Percentiles rank a stretch among this genome's conserved stretches.
Evolutionary conservation across 2,113 vertebrate species (phyloP).

Genomic region (Prionailurus bengalensis): DNA sequence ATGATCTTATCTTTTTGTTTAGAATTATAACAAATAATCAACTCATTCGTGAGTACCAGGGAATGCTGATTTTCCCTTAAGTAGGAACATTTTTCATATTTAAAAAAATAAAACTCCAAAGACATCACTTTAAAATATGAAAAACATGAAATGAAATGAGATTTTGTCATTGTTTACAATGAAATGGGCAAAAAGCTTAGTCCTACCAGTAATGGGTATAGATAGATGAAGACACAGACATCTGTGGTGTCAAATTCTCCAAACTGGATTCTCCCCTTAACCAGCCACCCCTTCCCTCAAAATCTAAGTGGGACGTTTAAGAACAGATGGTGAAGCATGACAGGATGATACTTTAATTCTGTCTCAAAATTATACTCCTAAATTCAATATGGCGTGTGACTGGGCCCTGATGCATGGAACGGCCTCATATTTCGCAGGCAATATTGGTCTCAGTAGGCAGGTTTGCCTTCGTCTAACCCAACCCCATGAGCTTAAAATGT

Average conservation of each 20-base stretch:
- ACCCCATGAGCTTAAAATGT: neutral
- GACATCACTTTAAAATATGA: neutral
- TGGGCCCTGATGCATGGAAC: neutral
- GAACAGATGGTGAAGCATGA: neutral
- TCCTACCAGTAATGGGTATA: neutral
- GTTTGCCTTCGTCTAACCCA: neutral
- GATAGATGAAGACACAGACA: neutral
- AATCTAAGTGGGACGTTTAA: neutral
- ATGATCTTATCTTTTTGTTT: conserved; percentile 5
- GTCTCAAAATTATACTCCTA: neutral
- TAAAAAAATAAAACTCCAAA: neutral
- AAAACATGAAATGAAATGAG: neutral
- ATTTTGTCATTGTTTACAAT: neutral
- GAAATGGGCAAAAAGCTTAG: neutral
- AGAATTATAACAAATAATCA: conserved; percentile 25
- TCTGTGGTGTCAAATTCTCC: neutral
- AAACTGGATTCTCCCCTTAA: neutral
- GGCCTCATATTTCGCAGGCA: rapidly evolving
- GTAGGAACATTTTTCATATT: neutral
- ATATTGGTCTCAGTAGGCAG: neutral
- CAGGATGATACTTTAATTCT: neutral
- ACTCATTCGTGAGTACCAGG: neutral
- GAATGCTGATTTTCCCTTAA: neutral
- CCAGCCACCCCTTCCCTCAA: neutral
- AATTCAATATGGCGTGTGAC: neutral